Conservation (phyloP, 2,888 invertebrate genomes). For the Pseudococcus longispinus region DNA sequence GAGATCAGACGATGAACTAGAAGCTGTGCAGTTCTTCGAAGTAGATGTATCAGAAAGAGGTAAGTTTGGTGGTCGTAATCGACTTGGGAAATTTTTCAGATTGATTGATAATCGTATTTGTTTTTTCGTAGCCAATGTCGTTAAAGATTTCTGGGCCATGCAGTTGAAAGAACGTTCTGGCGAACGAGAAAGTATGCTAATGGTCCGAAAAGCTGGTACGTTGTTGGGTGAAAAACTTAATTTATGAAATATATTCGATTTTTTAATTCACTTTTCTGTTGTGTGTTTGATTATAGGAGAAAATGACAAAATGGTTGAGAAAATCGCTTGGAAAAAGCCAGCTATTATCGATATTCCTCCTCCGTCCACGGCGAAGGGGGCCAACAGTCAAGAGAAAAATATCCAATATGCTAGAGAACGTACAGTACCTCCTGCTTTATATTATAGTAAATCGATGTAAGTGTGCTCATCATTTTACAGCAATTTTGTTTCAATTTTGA, state of each 20-base stretch:
- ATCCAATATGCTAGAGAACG: slow-evolving; percentile 88
- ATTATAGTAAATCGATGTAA: slow-evolving; percentile 71
- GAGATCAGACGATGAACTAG: slow-evolving; percentile 80
- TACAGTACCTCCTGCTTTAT: slow-evolving; percentile 78
- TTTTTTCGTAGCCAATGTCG: slow-evolving; percentile 78
- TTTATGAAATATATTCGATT: not conserved
- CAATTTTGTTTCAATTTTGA: not conserved
- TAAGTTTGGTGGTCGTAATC: slow-evolving; percentile 55
- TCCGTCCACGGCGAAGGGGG: slow-evolving; percentile 70
- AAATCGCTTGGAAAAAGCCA: slow-evolving; percentile 77
- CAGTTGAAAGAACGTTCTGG: slow-evolving; percentile 85
- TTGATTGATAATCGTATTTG: slow-evolving; percentile 1
- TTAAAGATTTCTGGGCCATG: slow-evolving; percentile 88
- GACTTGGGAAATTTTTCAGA: too few species aligned
- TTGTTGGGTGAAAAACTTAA: slow-evolving; percentile 59
- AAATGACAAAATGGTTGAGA: slow-evolving; percentile 83
- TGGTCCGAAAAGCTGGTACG: slow-evolving; percentile 76
- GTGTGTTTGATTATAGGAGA: slow-evolving; percentile 58
- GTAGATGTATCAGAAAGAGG: slow-evolving; percentile 91
- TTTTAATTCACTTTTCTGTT: not conserved
- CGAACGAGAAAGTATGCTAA: slow-evolving; percentile 83
- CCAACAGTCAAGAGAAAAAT: slow-evolving; percentile 84
- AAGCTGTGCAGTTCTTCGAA: slow-evolving; percentile 88
- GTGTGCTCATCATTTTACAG: slow-evolving; percentile 42
- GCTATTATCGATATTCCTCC: slow-evolving; percentile 74